Conservation (phyloP, 2,797 vertebrate species). For the Brachyrhaphis roseni region DNA sequence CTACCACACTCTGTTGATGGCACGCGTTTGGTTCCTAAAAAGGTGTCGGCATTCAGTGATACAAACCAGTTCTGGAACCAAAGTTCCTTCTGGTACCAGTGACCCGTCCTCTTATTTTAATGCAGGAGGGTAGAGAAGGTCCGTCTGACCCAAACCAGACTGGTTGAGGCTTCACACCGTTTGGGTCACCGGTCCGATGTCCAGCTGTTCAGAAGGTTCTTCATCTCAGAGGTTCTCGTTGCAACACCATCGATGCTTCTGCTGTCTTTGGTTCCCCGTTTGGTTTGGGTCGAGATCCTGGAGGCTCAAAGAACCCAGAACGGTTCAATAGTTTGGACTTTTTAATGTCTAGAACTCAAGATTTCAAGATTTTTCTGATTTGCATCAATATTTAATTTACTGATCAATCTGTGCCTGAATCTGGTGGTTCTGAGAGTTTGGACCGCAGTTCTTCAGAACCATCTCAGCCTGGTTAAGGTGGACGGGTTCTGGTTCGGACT, state of each 20-base stretch:
- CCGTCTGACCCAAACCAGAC: background rate
- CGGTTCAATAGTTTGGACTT: background rate
- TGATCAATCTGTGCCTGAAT: too few species aligned
- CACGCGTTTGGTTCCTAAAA: too few species aligned
- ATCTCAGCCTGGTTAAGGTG: background rate
- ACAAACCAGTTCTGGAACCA: too few species aligned
- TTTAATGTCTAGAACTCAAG: background rate
- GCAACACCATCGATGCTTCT: background rate
- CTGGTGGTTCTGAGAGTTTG: too few species aligned
- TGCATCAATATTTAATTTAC: background rate
- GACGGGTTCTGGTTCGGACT: background rate
- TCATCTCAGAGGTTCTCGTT: background rate
- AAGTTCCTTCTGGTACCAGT: too few species aligned
- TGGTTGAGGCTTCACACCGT: too few species aligned
- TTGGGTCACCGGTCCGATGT: too few species aligned
- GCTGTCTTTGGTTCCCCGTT: background rate
- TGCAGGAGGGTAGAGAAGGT: background rate
- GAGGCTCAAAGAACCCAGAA: background rate
- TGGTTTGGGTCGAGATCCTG: background rate
- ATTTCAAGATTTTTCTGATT: background rate
- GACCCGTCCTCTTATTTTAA: background rate
- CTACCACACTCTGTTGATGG: too few species aligned
- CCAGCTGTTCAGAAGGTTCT: background rate
- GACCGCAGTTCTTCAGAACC: background rate
- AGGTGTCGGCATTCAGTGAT: too few species aligned